Base-by-base conservation (phyloP, 2,113 vertebrate species). In the Clarias magur region DNA sequence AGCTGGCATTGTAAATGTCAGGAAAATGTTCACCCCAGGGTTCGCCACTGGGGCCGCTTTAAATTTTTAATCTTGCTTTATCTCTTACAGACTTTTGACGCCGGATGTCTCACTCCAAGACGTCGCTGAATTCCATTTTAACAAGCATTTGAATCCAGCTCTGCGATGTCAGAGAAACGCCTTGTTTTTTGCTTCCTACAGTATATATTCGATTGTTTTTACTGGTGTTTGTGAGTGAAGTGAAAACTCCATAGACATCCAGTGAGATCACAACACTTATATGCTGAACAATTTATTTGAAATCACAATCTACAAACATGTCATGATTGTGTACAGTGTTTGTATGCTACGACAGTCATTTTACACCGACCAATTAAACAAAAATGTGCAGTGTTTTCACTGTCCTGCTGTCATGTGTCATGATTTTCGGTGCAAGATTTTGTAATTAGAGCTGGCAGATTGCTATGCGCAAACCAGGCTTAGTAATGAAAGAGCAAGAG, bases 31-130 rank as follows among this genome's bases (percentile, higher is more conserved):
- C 34, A 60, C 83, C 70, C 70, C 57, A 76, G n/a, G 57, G 83
- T 13, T 76, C 19, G 42, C 56, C 34, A 76, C 83, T 85, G 83
- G 83, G 83, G 83, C 57, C 70, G n/a, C 68, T 85, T 75, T 85
- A 48, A 85, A 85, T 85, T 62, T 75, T 85, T 85, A 76, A 85
- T 60, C 13, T 9, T 75, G 34, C 10, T 60, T 80, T 38, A 62
- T 57, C 56, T 80, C 78, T 80, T 80, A 21, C 30, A 80, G 56
- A n/a, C 25, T 57, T 59, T 34, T 80, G 54, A 57, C 75, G 17
- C 48, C 7, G 3, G 48, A 56, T 78, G 73, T 1, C 23, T 78
- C 54, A 80, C 11, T 3, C 27, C 76, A 80, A 57, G 25, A 56
- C 23, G 27, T 59, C 78, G 21, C 54, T 21, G 8, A 4, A 4